These are phyloP conservation scores for Acipenser transmontanus DNA, from an alignment of 2,797 vertebrate species.

Conservation along the genomic window DNA sequence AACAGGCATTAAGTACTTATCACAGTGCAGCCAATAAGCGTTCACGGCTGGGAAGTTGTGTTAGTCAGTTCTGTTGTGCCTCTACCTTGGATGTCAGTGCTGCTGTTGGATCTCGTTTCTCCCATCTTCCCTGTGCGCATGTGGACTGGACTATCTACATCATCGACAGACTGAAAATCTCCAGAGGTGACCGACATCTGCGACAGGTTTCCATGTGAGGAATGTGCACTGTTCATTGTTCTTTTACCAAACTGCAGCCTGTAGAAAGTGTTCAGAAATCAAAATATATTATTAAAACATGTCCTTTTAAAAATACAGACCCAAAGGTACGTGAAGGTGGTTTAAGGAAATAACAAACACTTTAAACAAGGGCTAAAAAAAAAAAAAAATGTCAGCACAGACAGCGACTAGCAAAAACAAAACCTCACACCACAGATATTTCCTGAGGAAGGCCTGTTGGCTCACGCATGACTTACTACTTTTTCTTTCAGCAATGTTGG, in stretches of 20 bases:
- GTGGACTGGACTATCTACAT: slow-evolving; percentile 62
- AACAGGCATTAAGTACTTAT: no score
- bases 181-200: slow-evolving; percentile 61
- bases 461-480: slow-evolving; percentile 41
- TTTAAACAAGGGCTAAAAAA: neutral
- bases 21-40: neutral
- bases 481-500: neutral
- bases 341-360: no score
- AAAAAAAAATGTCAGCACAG: neutral
- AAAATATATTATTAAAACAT: no score
- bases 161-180: slow-evolving; percentile 70
- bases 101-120: slow-evolving; percentile 78
- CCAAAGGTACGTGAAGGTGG: no score
- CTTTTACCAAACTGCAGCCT: slow-evolving; percentile 72
- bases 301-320: no score
- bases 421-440: slow-evolving; percentile 35
- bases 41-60: neutral
- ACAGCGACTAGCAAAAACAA: slow-evolving; percentile 5
- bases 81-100: slow-evolving; percentile 77
- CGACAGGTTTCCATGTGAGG: slow-evolving; percentile 70
- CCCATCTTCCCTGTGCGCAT: slow-evolving; percentile 62
- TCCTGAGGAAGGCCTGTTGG: slow-evolving; percentile 50
- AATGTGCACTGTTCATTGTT: slow-evolving; percentile 55
- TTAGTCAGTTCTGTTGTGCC: slow-evolving; percentile 4
- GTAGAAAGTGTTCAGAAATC: slow-evolving; percentile 14